phyloP scores from a whole-genome alignment of 2,797 vertebrate species.

The Limnodromus scolopaceus region DNA sequence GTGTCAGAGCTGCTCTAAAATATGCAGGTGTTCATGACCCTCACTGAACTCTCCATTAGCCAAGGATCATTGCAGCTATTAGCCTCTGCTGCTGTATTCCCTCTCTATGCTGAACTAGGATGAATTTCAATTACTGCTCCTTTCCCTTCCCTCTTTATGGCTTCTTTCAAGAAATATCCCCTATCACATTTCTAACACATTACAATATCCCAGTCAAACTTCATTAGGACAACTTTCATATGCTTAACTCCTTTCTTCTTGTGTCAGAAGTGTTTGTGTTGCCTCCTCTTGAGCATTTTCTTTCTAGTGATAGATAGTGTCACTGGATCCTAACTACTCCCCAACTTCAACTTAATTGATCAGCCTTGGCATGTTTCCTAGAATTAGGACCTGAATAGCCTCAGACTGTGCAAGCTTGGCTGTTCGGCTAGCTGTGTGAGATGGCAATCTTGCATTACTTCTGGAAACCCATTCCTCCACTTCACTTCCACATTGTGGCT shows the following conservation, averaged over 20 bases:
- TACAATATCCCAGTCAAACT: conserved; percentile 66
- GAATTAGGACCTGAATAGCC: conserved; percentile 61
- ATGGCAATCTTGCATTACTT: conserved; percentile 60
- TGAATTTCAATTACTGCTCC: conserved; percentile 59
- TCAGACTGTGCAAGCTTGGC: conserved; percentile 28
- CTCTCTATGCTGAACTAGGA: conserved; percentile 43
- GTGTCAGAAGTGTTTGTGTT: conserved; percentile 43
- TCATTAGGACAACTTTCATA: conserved; percentile 34
- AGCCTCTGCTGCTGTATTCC: conserved; percentile 51
- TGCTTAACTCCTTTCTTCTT: conserved; percentile 56
- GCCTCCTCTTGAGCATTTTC: conserved; percentile 8
- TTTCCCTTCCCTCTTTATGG: neutral
- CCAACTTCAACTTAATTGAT: conserved; percentile 73
- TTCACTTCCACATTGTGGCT: neutral
- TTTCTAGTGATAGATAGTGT: conserved; percentile 61
- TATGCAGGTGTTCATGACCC: conserved; percentile 61
- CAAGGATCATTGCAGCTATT: conserved; percentile 69
- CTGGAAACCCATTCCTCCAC: conserved; percentile 20
- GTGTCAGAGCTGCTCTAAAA: conserved; percentile 48
- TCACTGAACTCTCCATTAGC: conserved; percentile 54
- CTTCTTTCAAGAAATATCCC: conserved; percentile 39
- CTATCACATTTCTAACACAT: conserved; percentile 6
- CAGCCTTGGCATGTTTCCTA: conserved; percentile 74
- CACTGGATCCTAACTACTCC: conserved; percentile 70
- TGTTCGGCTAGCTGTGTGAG: conserved; percentile 40